Conservation (phyloP, 2,888 invertebrate genomes). For the Tanytarsus gracilentus region DNA sequence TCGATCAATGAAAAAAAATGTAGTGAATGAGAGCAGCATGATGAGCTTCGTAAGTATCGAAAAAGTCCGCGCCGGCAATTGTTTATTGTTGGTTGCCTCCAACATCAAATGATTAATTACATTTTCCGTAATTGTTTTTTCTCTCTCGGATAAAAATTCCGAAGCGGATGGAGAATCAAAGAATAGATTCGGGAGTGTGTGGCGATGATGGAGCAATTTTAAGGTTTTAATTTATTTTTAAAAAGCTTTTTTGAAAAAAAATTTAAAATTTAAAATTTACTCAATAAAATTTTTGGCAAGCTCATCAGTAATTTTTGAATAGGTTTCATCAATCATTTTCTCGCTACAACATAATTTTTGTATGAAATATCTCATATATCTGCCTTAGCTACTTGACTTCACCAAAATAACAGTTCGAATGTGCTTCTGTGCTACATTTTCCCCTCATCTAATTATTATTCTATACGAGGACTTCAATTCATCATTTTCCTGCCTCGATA, state of each 20-base stretch:
- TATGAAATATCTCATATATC: too few species aligned
- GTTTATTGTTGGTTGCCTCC: too few species aligned
- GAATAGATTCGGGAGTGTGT: too few species aligned
- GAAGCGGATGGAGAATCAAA: background rate
- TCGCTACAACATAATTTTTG: too few species aligned
- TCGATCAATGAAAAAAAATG: background rate
- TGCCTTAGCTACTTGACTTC: slow-evolving; percentile 23
- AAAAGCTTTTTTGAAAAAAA: too few species aligned
- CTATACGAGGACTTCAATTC: slow-evolving; percentile 13
- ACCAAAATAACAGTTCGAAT: background rate
- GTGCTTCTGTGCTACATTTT: too few species aligned
- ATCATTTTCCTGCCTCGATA: slow-evolving; percentile 13
- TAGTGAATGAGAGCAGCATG: background rate
- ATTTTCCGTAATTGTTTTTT: slow-evolving; percentile 21
- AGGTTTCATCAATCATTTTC: slow-evolving; percentile 19
- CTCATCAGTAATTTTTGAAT: background rate
- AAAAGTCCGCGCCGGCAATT: too few species aligned
- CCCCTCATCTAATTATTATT: slow-evolving; percentile 15
- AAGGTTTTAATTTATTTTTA: too few species aligned
- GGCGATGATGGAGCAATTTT: too few species aligned
- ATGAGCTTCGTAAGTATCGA: background rate
- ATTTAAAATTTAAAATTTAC: background rate
- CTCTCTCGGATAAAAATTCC: background rate
- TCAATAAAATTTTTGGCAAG: background rate
- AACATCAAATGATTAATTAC: slow-evolving; percentile 26